phyloP scores from a whole-genome alignment of 2,113 vertebrate species.

The Festucalex cinctus region DNA sequence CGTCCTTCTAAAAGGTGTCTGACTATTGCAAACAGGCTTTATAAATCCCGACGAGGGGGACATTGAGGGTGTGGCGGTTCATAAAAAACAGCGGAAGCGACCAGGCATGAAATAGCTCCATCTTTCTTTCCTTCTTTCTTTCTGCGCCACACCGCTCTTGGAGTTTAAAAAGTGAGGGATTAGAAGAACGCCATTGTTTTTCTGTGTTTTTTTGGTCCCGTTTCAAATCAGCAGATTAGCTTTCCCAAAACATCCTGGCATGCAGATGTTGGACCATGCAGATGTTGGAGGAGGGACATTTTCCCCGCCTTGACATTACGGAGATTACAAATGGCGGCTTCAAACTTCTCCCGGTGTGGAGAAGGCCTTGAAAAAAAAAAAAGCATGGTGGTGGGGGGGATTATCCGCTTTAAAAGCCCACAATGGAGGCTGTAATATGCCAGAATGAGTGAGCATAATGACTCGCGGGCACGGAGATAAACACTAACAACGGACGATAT shows the following conservation, averaged over 20 bases:
- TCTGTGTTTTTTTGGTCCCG: conserved; percentile 58
- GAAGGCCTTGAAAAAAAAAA: conserved; percentile 42
- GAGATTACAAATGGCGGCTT: conserved; percentile 56
- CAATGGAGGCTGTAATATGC: conserved; percentile 2
- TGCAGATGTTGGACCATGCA: conserved; percentile 54
- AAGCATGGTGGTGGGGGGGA: background rate
- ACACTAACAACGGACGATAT: background rate
- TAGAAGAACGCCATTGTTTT: conserved; percentile 61
- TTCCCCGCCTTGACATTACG: conserved; percentile 59
- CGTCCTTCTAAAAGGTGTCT: conserved; percentile 46
- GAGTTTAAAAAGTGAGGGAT: conserved; percentile 60
- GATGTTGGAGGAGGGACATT: conserved; percentile 56
- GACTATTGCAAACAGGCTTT: conserved; percentile 53
- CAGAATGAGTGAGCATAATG: conserved; percentile 4
- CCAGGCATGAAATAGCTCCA: conserved; percentile 73
- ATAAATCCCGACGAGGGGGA: conserved; percentile 44
- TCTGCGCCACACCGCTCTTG: conserved; percentile 47
- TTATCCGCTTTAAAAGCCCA: conserved; percentile 29
- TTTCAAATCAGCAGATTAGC: conserved; percentile 77
- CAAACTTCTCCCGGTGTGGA: conserved; percentile 47
- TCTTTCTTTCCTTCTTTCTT: conserved; percentile 61
- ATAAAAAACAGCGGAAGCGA: conserved; percentile 67
- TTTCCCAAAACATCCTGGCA: conserved; percentile 60
- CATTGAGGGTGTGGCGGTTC: conserved; percentile 36
- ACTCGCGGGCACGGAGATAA: background rate